phyloP scores from a whole-genome alignment of 2,113 vertebrate genomes.

The Chrysemys picta region DNA sequence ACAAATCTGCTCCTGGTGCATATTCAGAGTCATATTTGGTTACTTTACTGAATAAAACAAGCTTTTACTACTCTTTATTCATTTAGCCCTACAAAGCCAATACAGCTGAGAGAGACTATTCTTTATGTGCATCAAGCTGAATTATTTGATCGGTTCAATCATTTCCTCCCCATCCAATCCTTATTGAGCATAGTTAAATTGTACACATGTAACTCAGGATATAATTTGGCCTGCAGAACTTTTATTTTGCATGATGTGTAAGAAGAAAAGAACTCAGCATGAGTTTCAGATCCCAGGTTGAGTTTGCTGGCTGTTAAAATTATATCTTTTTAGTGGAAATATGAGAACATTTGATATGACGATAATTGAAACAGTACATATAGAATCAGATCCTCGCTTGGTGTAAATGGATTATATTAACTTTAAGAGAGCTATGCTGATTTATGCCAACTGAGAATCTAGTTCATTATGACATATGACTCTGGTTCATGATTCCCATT shows the following conservation, averaged over 20 bases:
- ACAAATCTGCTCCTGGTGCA: neutral
- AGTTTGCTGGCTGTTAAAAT: neutral
- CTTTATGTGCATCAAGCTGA: neutral
- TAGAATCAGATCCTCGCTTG: neutral
- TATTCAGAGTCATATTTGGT: neutral
- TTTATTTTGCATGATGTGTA: neutral
- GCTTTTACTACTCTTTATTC: neutral
- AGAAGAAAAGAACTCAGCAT: neutral
- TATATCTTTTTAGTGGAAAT: neutral
- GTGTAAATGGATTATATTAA: neutral
- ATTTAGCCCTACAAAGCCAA: neutral
- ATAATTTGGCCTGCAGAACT: neutral
- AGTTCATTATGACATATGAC: neutral
- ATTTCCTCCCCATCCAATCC: neutral
- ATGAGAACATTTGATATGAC: neutral
- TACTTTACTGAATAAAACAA: neutral
- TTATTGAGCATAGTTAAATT: neutral
- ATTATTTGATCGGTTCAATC: neutral
- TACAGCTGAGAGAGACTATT: neutral
- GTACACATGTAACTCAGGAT: neutral
- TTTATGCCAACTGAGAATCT: neutral
- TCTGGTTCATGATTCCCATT: neutral
- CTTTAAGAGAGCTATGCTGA: neutral
- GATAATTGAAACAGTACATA: neutral
- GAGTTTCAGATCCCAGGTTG: rapidly evolving